Conservation (phyloP, 2,888 invertebrate species). For the Scaptomyza reducta region DNA sequence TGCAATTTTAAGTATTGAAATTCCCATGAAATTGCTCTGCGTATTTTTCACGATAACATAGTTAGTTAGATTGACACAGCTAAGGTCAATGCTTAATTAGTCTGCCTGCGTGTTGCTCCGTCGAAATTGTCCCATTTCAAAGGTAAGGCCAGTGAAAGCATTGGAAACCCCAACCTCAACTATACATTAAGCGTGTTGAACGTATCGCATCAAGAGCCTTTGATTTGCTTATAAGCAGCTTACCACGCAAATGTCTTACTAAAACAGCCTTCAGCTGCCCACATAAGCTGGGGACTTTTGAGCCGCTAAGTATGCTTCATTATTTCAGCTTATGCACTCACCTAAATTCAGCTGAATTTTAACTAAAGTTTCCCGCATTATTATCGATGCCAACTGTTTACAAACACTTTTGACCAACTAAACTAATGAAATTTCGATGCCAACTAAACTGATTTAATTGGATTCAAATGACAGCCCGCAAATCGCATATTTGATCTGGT, state of each 20-base stretch:
- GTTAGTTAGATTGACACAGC: conserved; percentile 6
- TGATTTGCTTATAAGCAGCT: conserved; percentile 52
- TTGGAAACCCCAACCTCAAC: conserved; percentile 4
- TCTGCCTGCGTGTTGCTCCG: too few species aligned
- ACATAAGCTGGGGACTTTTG: not conserved
- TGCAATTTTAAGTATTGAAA: too few species aligned
- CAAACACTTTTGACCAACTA: conserved; percentile 3
- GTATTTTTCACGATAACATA: not conserved
- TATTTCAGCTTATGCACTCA: conserved; percentile 51
- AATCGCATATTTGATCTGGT: not conserved
- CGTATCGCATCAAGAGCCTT: conserved; percentile 42
- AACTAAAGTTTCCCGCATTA: conserved; percentile 64
- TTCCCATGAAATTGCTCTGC: too few species aligned
- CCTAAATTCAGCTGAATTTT: conserved; percentile 62
- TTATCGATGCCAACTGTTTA: conserved; percentile 26
- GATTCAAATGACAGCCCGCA: not conserved
- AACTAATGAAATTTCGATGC: conserved; percentile 21
- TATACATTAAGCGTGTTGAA: conserved; percentile 30
- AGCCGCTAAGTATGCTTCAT: conserved; percentile 27
- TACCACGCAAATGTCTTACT: conserved; percentile 41
- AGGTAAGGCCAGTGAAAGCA: not conserved
- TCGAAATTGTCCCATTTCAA: too few species aligned
- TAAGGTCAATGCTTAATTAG: conserved; percentile 21
- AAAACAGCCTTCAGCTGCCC: conserved; percentile 8
- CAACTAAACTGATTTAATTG: not conserved